These are phyloP conservation scores for Galeopterus variegatus DNA, from an alignment of 2,113 vertebrate genomes.

Conservation along the genomic window DNA sequence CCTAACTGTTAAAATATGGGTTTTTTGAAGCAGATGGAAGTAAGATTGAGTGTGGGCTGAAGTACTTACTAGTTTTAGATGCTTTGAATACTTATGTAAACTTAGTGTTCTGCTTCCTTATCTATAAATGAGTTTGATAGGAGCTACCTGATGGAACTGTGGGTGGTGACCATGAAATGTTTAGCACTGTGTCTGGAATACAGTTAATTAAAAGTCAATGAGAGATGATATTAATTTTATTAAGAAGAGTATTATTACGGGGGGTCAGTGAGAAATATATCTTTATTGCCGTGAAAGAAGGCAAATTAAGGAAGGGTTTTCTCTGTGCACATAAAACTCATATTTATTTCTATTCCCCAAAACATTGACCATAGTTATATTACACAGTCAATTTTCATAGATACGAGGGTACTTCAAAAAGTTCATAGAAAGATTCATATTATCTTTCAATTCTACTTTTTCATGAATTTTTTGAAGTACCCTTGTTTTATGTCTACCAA, in stretches of 20 bases:
- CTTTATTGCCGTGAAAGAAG: not conserved
- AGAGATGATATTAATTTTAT: not conserved
- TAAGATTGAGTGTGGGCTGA: not conserved
- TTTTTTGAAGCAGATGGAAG: not conserved
- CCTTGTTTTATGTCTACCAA: too few relatives aligned
- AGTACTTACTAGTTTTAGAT: not conserved
- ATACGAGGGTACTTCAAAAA: too few relatives aligned
- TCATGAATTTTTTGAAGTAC: too few relatives aligned
- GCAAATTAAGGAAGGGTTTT: not conserved
- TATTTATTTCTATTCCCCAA: not conserved
- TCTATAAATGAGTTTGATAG: not conserved
- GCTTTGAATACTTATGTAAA: not conserved
- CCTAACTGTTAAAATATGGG: not conserved
- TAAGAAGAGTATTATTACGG: not conserved
- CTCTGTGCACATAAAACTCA: not conserved
- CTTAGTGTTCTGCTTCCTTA: not conserved
- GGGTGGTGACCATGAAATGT: not conserved
- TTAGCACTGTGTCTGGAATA: not conserved
- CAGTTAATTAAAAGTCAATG: not conserved
- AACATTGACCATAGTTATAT: not conserved
- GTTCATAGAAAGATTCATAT: too few relatives aligned
- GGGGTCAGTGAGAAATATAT: not conserved
- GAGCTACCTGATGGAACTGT: not conserved
- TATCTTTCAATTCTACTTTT: too few relatives aligned
- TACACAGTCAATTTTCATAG: not conserved